These are phyloP conservation scores for Dromaius novaehollandiae DNA, from an alignment of 2,113 vertebrate species.

Conservation along the genomic window DNA sequence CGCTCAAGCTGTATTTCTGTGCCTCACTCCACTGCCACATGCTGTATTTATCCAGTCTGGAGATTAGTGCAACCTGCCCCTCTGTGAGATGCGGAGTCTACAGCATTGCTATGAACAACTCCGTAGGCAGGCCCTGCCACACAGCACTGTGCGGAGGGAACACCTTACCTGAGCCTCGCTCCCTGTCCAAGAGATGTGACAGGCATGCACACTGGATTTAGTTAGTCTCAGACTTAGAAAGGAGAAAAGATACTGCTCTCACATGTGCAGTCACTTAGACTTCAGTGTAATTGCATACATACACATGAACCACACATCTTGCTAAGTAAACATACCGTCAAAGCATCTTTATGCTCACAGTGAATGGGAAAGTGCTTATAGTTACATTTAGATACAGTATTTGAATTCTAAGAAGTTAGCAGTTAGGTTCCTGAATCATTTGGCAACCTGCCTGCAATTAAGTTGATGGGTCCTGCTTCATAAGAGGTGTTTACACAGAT, in stretches of 20 bases:
- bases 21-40: neutral
- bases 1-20: neutral
- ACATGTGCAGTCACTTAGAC: neutral
- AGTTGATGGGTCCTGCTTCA: neutral
- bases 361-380: neutral
- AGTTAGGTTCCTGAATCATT: slow-evolving; percentile 2
- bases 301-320: neutral
- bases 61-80: neutral
- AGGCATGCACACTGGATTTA: neutral
- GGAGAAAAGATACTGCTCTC: neutral
- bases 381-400: neutral
- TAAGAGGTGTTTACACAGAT: neutral
- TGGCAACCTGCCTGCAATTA: slow-evolving; percentile 35
- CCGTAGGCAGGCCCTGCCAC: accelerated
- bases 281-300: neutral
- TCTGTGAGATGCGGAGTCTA: neutral
- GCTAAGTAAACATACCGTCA: neutral
- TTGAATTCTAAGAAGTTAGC: neutral
- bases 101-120: neutral
- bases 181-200: neutral
- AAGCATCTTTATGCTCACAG: neutral
- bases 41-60: neutral
- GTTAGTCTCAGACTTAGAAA: neutral
- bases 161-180: neutral
- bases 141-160: neutral